Base-by-base conservation (phyloP, 2,797 vertebrate genomes). In the Enteromius viviparus region DNA sequence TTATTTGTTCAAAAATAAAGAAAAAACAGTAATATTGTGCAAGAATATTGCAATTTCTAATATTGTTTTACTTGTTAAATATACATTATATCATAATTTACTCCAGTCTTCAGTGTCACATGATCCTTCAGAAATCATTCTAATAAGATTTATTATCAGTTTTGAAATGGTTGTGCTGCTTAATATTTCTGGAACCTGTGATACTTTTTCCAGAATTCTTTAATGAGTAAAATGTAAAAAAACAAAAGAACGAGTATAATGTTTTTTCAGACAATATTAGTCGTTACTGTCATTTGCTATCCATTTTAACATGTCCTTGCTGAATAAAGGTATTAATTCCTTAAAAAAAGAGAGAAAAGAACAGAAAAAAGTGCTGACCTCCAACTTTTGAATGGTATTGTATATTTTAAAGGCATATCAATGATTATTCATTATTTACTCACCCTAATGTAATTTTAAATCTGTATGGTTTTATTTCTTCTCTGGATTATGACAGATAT, bases 301-400 rank as follows among this genome's bases (percentile, higher is more conserved):
- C 53, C 53, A 55, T 55, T 55, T 10, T 42, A n/a, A n/a, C 53
- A 9, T 8, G n/a, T 55, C 21, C 21, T n/a, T 10, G 53, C 9
- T 55, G 53, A 55, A n/a, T 55, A 55, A 55, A 55, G n/a, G 53
- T n/a, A 55, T 55, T 55, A n/a, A 55, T 55, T 55, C 21, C 53
- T 55, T 55, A 47, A 47, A 47, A 4, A 49, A 49, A 49, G 3
- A 47, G 12, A 19, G 1, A 51, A 51, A 51, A 19, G 6, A 51
- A 51, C 7, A 40, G 37, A 40, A 51, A 51, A 7, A 51, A 19
- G 19, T 9, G 9, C 51, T 21, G 19, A 19, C 17, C 6, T 17
- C 17, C 6, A 21, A 53, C 19, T 19, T 51, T 8, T 51, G 49
- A 51, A 51, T 53, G 49, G 49, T 21, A 51, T 6, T 51, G 49